Percentiles rank a stretch among this genome's conserved stretches.
These are phyloP conservation scores for Reinhardtius hippoglossoides DNA, from an alignment of 2,113 vertebrate species.

Conservation along the genomic window DNA sequence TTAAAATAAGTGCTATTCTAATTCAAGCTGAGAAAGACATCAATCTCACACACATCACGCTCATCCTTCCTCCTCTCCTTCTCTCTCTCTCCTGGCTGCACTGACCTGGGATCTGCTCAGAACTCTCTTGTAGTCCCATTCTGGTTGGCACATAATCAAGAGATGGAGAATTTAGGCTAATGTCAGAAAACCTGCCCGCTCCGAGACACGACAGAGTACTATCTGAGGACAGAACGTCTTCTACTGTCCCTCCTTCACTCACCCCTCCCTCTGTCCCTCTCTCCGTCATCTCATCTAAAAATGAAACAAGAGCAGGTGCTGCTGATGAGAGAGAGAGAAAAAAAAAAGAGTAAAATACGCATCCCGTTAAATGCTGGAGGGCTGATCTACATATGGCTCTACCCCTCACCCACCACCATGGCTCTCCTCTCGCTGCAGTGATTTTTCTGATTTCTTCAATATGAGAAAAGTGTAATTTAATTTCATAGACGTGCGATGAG, in stretches of 20 bases:
- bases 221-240: constrained; percentile 3
- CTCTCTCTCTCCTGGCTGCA: constrained; percentile 10
- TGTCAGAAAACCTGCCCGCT: constrained; percentile 33
- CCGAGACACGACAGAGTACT: background rate
- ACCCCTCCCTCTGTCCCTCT: constrained; percentile 40
- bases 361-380: constrained; percentile 49
- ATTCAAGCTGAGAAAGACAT: too few relatives aligned
- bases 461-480: constrained; percentile 39
- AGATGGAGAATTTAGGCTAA: constrained; percentile 44
- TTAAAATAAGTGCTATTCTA: too few relatives aligned
- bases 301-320: constrained; percentile 64
- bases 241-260: constrained; percentile 6
- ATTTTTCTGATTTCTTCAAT: constrained; percentile 41
- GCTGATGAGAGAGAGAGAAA: constrained; percentile 53
- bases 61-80: background rate
- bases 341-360: constrained; percentile 45
- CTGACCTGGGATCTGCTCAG: constrained; percentile 71
- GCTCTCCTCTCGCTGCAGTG: constrained; percentile 5
- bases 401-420: constrained; percentile 15
- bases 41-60: too few relatives aligned
- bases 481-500: constrained; percentile 32
- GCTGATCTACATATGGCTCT: constrained; percentile 60
- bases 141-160: constrained; percentile 62
- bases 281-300: constrained; percentile 61
- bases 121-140: constrained; percentile 67